Evolutionary conservation across 2,797 vertebrate genomes (phyloP), one percentile per base, ranked within the genome.

Genomic region (Hydrocynus forskahlii): DNA sequence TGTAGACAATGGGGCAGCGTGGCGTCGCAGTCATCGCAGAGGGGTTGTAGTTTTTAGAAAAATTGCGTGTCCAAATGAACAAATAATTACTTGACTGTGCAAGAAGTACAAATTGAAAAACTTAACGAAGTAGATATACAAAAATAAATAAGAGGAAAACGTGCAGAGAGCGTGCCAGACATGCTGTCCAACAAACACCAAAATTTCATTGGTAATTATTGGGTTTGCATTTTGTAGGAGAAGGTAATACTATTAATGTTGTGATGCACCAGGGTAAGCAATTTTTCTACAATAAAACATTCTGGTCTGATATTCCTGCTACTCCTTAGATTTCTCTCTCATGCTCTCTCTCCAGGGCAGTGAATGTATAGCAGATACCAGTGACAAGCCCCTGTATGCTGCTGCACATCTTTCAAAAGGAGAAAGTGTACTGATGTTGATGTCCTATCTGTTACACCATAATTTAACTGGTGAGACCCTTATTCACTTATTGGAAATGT

Each of bases 351-450:
- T 74, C 35, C 60, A 74, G 55, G 72, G 35, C 16, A 74, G 5
- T 59, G 72, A 74, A 74, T 0, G 5, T 43, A 43, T 7, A 2
- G 55, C 35, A 21, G 72, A 21, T 74, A 60, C 38, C 66, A 48
- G 78, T 66, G 78, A 80, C 70, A 80, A n/a, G 60, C 60, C 70
- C 70, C 38, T 79, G 55, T 79, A 72, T 79, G 54, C 52, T 68
- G n/a, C 66, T 69, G 66, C 66, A 67, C 52, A 35, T 25, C 35
- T 78, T 73, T 80, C 78, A 40, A 80, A 80, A 72, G 70, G 69
- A 74, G 59, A 80, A 74, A 74, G 70, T 50, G 16, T 72, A 50
- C 48, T 79, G 23, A 62, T 79, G 78, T 19, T 79, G 25, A 79
- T 72, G 78, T 62, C 78, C 69, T 79, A 72, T 62, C 16, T 62